Base-by-base conservation (phyloP, 2,797 vertebrate species). In the Hirundo rustica region DNA sequence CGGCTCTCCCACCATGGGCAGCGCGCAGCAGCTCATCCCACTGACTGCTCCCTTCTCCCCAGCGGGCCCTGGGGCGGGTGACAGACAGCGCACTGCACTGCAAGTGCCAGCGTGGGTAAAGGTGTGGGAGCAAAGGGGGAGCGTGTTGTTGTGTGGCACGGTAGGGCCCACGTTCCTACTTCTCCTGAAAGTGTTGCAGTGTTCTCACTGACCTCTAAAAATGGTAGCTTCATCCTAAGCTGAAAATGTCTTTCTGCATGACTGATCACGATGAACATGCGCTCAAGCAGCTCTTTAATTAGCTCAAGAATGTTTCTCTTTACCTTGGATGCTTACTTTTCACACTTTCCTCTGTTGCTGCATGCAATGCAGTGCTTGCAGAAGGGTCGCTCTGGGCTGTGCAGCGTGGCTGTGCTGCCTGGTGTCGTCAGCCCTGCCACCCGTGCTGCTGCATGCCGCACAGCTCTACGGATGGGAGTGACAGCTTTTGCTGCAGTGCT, bases 401-500 rank as follows among this genome's bases (percentile, higher is more conserved):
- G 76, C 42, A 54, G 57, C 4, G 0, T 4, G 32, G 61, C 20
- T 21, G 25, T 75, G 77, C 58, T 80, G 74, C 45, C 16, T 58
- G 48, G 10, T 91, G 75, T 77, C 5, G 1, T 85, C 87, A 83
- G 81, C 71, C 44, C 70, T 77, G 73, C 77, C 70, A 44, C 60
- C 5, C 16, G 1, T 84, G 80, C 92, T 84, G 80, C 92, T 95
- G 93, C 85, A 61, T 74, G 86, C 91, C 9, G 67, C 58, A 57
- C 18, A 1, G 76, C 66, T 32, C 30, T 2, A 13, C 64, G 51
- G 54, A 85, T 86, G 75, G 82, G 72, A 94, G 54, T 22, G 66
- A 78, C 82, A 67, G 90, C 38, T 80, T 97, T 96, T 97, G 94
- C 96, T 97, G 97, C 96, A 97, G 87, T 97, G 75, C 96, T 95